Evolutionary conservation across 2,888 invertebrate species (phyloP), one percentile per base, ranked within the genome.

Genomic region (Odontocerum albicorne): DNA sequence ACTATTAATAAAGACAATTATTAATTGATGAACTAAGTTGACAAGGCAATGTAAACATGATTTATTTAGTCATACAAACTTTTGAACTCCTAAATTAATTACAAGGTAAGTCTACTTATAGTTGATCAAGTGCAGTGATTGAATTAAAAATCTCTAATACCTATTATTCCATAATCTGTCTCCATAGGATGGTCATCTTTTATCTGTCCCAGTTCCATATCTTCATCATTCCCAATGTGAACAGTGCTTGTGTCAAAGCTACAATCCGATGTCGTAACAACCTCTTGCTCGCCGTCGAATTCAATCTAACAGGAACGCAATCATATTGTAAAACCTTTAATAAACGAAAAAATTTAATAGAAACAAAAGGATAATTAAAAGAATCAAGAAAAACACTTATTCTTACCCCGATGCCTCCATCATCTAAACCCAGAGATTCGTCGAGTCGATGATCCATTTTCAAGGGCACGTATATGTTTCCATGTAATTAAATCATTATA

Each of bases 391-490:
- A 52, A 45, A 36, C 20, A 21, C 8, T 17, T 43, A 20, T 20
- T 15, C 44, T 74, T 65, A 77, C 77, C 65, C 68, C 72, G 64
- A 76, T 74, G 22, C 67, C 67, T 63, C 69, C 68, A 31, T 56
- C 56, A 54, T 73, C 77, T 65, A 77, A 68, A 62, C 69, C 72
- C 55, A 77, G 64, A 36, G 73, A 66, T 56, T 76, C 75, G 10
- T 74, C 74, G 57, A 77, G 68, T 66, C 70, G 72, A 56, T 72
- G 72, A 65, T 77, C 77, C 77, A 77, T 77, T 39, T 50, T 27
- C 32, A 22, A 20, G 22, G 20, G 20, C 13, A 32, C 33, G 2
- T 7, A 27, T 27, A 4, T 19, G 31, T 16, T 19, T 12, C 12
- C 6, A 31, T 44, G 8, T 44, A 31, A 44, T 17, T 17, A 12